phyloP scores from a whole-genome alignment of 1,140 invertebrate species.

The Archegozetes longisetosus region DNA sequence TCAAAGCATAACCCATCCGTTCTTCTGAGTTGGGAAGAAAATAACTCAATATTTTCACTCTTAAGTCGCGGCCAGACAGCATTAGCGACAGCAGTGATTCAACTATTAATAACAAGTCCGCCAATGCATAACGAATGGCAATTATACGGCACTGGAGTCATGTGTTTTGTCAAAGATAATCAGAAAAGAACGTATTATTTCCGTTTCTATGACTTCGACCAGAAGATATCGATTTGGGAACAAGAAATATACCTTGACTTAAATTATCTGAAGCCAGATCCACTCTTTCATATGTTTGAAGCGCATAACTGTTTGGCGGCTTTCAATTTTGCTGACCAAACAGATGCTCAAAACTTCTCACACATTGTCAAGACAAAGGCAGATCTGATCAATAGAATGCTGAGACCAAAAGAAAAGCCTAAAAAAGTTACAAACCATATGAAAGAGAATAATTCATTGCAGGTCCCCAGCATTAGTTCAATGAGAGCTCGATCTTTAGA shows the following conservation, averaged over 20 bases:
- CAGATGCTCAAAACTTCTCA: slow-evolving; percentile 59
- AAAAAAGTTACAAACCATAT: not conserved
- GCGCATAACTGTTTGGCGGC: slow-evolving; percentile 69
- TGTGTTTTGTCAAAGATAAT: slow-evolving; percentile 82
- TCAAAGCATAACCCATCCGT: too few relatives aligned
- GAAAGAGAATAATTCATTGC: not conserved
- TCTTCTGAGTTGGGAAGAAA: not conserved
- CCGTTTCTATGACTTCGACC: slow-evolving; percentile 61
- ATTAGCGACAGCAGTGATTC: slow-evolving; percentile 69
- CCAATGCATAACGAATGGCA: slow-evolving; percentile 60
- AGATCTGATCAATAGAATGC: slow-evolving; percentile 24
- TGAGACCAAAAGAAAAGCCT: not conserved
- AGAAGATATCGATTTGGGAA: slow-evolving; percentile 64
- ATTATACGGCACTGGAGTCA: slow-evolving; percentile 68
- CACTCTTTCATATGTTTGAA: slow-evolving; percentile 84
- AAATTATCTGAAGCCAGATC: slow-evolving; percentile 56
- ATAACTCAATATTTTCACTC: not conserved
- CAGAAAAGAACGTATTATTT: slow-evolving; percentile 73
- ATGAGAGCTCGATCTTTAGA: not conserved
- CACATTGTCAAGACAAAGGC: slow-evolving; percentile 37
- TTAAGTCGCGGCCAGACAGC: slow-evolving; percentile 23
- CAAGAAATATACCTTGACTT: slow-evolving; percentile 86
- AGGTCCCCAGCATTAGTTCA: not conserved
- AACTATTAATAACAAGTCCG: slow-evolving; percentile 66
- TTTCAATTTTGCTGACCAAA: slow-evolving; percentile 78